A percentile compares a stretch with the other conserved stretches of the same genome.
These are phyloP conservation scores for Pharmacophagus antenor DNA, from an alignment of 2,888 invertebrate species.

Conservation along the genomic window DNA sequence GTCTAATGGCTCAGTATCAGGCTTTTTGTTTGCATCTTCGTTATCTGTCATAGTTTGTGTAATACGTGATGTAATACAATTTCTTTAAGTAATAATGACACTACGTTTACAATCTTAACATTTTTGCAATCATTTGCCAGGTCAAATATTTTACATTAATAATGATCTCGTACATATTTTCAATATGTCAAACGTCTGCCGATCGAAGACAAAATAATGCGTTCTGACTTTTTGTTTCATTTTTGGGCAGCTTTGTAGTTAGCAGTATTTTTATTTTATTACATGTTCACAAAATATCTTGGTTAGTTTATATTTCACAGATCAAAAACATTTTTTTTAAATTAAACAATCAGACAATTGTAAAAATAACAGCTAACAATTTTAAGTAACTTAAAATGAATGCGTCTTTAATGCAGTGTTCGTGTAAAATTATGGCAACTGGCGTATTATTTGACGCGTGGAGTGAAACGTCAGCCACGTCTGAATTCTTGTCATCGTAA, in stretches of 20 bases:
- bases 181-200: constrained; percentile 16
- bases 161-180: constrained; percentile 19
- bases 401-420: not conserved
- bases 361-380: not conserved
- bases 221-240: constrained; percentile 11
- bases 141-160: not conserved
- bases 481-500: constrained; percentile 55
- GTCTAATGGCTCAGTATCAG: constrained; percentile 68
- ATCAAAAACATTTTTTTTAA: not conserved
- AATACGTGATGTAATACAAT: constrained; percentile 37
- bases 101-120: not conserved
- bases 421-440: constrained; percentile 32
- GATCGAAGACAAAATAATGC: constrained; percentile 26
- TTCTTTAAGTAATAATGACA: constrained; percentile 33
- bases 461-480: constrained; percentile 81
- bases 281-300: not conserved
- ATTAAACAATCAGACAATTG: not conserved
- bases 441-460: constrained; percentile 65
- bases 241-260: not conserved
- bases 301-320: not conserved
- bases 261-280: not conserved
- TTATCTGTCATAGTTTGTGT: constrained; percentile 75
- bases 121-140: constrained; percentile 26
- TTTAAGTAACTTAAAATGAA: not conserved
- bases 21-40: constrained; percentile 67